Conservation (phyloP, 2,797 vertebrate genomes). For the Psittacula echo region DNA sequence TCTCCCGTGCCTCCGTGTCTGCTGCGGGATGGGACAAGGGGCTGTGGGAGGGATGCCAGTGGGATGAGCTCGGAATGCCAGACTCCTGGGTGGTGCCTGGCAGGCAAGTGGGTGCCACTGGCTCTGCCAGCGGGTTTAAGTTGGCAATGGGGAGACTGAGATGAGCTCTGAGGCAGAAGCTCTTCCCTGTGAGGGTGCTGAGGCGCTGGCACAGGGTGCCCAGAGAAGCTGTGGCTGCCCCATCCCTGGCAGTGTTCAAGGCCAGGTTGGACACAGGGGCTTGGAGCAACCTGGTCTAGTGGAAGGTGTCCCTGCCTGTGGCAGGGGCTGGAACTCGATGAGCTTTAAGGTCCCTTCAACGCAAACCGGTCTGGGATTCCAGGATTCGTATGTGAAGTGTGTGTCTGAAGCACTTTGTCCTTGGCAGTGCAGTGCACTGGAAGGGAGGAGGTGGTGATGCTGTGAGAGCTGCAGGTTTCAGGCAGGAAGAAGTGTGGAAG, state of each 20-base stretch:
- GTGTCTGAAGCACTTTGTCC: neutral
- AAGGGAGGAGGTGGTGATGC: neutral
- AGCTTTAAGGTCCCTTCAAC: neutral
- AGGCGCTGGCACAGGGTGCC: neutral
- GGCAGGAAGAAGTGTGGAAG: neutral
- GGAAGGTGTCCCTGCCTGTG: neutral
- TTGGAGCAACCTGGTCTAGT: neutral
- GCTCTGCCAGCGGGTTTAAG: rapidly evolving
- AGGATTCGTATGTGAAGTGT: rapidly evolving
- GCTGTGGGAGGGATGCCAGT: neutral
- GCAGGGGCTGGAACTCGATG: neutral
- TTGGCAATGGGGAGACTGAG: neutral
- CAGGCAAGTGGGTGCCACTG: rapidly evolving
- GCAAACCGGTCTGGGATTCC: rapidly evolving
- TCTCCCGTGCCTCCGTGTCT: rapidly evolving
- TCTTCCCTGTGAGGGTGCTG: neutral
- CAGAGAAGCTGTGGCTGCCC: too few relatives aligned
- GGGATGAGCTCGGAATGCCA: neutral
- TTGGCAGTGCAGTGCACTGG: rapidly evolving
- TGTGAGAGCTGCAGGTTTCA: rapidly evolving
- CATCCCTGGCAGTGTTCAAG: too few relatives aligned
- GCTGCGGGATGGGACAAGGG: rapidly evolving
- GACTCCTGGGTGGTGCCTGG: neutral
- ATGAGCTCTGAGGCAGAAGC: neutral
- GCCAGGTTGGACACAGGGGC: too few relatives aligned